Evolutionary conservation across 2,888 invertebrate genomes (phyloP).

Genomic region (Proisotoma minuta): DNA sequence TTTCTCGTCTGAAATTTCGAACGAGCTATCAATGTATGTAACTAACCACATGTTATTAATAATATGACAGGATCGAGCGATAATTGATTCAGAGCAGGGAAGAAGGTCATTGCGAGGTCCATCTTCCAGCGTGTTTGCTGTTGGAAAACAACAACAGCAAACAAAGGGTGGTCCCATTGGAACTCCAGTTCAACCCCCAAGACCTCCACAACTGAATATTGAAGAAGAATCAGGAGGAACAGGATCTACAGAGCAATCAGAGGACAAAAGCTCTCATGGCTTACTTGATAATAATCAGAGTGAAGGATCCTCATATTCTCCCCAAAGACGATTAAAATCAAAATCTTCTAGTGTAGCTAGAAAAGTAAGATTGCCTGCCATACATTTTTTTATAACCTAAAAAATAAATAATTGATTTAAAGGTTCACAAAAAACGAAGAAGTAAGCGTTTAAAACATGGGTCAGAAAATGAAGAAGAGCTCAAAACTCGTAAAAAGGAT

Average conservation of each 20-base stretch:
- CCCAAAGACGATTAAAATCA: background rate
- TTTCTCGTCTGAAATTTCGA: no score
- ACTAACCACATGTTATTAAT: no score
- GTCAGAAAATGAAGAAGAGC: background rate
- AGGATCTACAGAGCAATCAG: slow-evolving; percentile 1
- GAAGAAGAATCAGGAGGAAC: background rate
- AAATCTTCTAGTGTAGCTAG: background rate
- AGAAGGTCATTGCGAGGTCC: background rate
- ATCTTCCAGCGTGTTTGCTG: background rate
- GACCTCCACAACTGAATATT: background rate
- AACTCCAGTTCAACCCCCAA: background rate
- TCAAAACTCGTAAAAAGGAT: background rate
- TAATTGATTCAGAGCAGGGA: background rate
- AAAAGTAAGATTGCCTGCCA: background rate
- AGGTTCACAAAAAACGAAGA: background rate
- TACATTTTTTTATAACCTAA: no score
- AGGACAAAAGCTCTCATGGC: background rate
- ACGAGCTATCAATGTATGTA: no score
- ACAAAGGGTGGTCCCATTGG: background rate
- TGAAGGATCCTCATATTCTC: slow-evolving; percentile 3
- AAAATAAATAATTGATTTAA: background rate
- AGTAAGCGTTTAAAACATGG: background rate
- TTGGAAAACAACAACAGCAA: background rate
- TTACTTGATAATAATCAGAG: background rate
- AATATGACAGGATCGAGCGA: background rate